These are phyloP conservation scores for Petrocephalus schoutedeni DNA, from an alignment of 2,797 vertebrate genomes.

Conservation along the genomic window DNA sequence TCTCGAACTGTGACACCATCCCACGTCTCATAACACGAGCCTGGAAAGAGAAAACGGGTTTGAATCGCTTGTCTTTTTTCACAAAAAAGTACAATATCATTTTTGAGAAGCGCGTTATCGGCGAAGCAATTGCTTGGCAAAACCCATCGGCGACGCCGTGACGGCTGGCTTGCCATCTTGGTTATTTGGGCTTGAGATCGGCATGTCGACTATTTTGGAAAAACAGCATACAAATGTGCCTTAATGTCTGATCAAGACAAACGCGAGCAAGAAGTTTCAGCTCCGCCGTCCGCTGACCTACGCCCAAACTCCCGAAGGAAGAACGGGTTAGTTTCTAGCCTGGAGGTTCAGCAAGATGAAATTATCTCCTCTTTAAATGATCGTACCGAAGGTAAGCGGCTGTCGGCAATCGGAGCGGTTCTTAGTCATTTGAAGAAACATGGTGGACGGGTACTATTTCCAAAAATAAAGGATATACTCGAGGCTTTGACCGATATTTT, in stretches of 20 bases:
- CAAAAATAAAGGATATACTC: slow-evolving; percentile 38
- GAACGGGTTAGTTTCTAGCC: neutral
- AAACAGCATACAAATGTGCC: slow-evolving; percentile 15
- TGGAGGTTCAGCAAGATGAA: neutral
- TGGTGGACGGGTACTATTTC: neutral
- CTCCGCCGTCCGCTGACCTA: slow-evolving; percentile 30
- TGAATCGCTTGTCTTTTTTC: neutral
- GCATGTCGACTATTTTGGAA: slow-evolving; percentile 12
- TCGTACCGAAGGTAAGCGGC: neutral
- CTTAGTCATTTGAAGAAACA: neutral
- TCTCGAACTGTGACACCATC: neutral
- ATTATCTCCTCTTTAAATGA: neutral
- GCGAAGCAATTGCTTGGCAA: neutral
- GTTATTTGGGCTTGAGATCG: slow-evolving; percentile 11
- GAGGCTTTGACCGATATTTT: slow-evolving; percentile 42
- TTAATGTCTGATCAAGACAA: slow-evolving; percentile 23
- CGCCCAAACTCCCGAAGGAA: neutral
- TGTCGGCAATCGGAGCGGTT: neutral
- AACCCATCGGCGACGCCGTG: neutral
- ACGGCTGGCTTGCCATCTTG: neutral
- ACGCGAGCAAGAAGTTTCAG: slow-evolving; percentile 26
- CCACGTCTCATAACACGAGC: neutral
- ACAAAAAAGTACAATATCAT: neutral
- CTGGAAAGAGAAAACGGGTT: neutral
- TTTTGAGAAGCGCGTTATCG: neutral